Conservation (phyloP, 2,888 invertebrate genomes). For the Pristionchus fissidentatus region DNA sequence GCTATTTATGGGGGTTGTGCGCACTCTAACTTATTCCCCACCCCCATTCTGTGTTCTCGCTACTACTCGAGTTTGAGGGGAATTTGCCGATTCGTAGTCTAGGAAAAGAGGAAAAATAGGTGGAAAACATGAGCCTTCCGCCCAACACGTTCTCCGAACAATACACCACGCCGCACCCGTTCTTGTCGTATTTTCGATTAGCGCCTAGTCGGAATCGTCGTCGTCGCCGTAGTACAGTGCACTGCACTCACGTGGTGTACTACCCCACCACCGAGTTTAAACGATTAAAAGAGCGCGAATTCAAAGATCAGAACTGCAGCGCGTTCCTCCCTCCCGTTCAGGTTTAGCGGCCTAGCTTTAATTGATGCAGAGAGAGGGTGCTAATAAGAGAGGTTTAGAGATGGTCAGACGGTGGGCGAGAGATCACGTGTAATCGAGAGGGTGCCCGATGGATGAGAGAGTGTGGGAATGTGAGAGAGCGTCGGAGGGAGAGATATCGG, state of each 20-base stretch:
- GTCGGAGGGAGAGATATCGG: constrained; percentile 36
- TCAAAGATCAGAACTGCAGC: constrained; percentile 25
- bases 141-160: too few species aligned
- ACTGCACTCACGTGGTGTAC: constrained; percentile 39
- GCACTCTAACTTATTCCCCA: too few species aligned
- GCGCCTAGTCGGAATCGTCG: background rate
- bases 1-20: too few species aligned
- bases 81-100: too few species aligned
- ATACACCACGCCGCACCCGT: too few species aligned
- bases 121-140: too few species aligned
- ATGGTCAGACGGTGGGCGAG: background rate
- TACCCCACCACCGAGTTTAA: constrained; percentile 2
- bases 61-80: too few species aligned
- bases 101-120: too few species aligned
- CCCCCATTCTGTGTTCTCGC: too few species aligned
- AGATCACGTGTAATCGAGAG: constrained; percentile 14
- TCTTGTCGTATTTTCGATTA: constrained; percentile 12
- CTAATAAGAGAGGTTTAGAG: background rate
- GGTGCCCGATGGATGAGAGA: constrained; percentile 38
- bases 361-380: background rate
- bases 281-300: constrained; percentile 3
- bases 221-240: too few species aligned
- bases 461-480: constrained; percentile 30
- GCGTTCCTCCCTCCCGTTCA: constrained; percentile 23
- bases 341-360: constrained; percentile 16